Percentiles rank a stretch among this genome's conserved stretches.
Evolutionary conservation across 2,113 vertebrate species (phyloP).

Genomic region (Turnix velox): DNA sequence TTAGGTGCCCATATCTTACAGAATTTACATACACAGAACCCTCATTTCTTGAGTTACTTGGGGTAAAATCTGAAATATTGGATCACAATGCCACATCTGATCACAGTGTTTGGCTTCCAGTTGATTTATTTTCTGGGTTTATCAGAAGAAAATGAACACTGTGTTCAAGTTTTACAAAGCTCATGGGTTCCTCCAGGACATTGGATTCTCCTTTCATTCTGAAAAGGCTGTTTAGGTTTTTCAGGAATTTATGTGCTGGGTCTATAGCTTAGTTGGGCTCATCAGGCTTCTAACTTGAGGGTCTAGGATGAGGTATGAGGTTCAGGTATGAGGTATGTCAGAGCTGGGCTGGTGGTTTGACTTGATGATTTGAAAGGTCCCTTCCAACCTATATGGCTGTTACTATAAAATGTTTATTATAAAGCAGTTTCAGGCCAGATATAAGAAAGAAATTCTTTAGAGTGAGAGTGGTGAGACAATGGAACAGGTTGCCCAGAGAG

Average conservation of each 20-base stretch:
- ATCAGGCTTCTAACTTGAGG: no score
- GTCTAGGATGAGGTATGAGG: no score
- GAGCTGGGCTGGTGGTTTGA: no score
- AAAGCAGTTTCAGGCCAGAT: no score
- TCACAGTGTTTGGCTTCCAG: background rate
- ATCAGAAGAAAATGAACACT: background rate
- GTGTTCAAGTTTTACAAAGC: slow-evolving; percentile 1
- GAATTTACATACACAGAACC: slow-evolving; percentile 7
- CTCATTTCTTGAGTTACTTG: background rate
- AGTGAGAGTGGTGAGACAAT: no score
- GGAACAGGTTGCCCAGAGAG: no score
- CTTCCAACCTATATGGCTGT: no score
- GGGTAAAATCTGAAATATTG: background rate
- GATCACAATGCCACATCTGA: background rate
- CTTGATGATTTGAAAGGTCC: no score
- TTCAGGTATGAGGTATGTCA: no score
- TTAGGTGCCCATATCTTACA: slow-evolving; percentile 3
- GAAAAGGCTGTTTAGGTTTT: slow-evolving; percentile 4
- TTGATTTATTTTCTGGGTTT: background rate
- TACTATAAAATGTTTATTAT: slow-evolving; percentile 64
- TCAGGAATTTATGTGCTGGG: slow-evolving; percentile 19
- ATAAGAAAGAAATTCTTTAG: no score
- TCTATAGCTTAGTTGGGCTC: no score
- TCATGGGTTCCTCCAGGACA: background rate
- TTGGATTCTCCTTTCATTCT: background rate